These are phyloP conservation scores for Drosophila ironensis DNA, from an alignment of 1,140 invertebrate species.

Conservation along the genomic window DNA sequence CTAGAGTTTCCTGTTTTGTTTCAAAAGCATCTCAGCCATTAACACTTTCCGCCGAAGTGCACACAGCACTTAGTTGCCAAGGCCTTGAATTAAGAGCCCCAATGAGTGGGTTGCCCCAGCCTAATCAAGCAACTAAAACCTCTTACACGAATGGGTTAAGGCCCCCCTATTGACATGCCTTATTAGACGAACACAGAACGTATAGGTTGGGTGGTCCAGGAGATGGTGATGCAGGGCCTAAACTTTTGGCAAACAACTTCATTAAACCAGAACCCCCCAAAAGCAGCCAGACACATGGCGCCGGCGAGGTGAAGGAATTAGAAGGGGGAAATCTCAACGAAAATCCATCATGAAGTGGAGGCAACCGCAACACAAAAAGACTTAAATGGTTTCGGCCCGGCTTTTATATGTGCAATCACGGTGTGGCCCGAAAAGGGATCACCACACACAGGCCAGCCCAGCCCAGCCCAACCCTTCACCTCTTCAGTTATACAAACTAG, in stretches of 20 bases:
- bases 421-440: conserved; percentile 30
- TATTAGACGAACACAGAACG: conserved; percentile 30
- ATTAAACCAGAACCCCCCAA: conserved; percentile 37
- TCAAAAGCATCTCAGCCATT: not conserved
- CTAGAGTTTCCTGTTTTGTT: no score
- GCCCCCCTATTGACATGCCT: conserved; percentile 13
- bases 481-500: not conserved
- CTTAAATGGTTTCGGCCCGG: conserved; percentile 47
- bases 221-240: not conserved
- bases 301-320: not conserved
- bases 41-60: not conserved
- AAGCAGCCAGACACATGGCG: not conserved
- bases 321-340: conserved; percentile 31
- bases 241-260: conserved; percentile 54
- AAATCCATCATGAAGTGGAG: conserved; percentile 38
- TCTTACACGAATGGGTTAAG: conserved; percentile 35
- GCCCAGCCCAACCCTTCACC: no score
- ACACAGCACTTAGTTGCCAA: not conserved
- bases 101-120: not conserved
- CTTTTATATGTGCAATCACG: conserved; percentile 30
- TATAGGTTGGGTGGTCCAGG: not conserved
- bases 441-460: not conserved
- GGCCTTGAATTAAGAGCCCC: not conserved
- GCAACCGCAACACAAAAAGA: conserved; percentile 59
- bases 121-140: conserved; percentile 38